Conservation (phyloP, 2,888 invertebrate species). For the Eustalomyia histrio region DNA sequence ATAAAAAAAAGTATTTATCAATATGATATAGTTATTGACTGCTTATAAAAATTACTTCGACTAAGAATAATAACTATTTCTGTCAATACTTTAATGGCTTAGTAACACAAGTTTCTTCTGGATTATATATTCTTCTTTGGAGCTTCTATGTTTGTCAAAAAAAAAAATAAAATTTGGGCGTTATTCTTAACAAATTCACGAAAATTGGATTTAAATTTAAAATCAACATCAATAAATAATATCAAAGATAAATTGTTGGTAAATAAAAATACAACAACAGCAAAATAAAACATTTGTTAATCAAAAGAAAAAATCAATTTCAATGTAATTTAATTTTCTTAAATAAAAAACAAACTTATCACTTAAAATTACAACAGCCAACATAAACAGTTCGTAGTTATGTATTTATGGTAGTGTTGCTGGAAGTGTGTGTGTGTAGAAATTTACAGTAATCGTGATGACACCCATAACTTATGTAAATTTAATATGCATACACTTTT, state of each 20-base stretch:
- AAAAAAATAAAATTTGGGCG: no score
- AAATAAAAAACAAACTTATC: constrained; percentile 41
- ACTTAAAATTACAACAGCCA: constrained; percentile 18
- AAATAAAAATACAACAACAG: constrained; percentile 1
- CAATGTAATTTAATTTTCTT: background rate
- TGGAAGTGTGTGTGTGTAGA: constrained; percentile 11
- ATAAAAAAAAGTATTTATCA: no score
- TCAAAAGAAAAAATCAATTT: constrained; percentile 3
- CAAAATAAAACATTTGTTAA: constrained; percentile 27
- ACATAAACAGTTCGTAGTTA: constrained; percentile 8
- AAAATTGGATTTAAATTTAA: constrained; percentile 8
- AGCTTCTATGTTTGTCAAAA: no score
- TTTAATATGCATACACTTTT: constrained; percentile 41
- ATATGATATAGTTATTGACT: no score
- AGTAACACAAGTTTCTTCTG: no score
- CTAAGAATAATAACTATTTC: no score
- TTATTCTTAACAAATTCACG: no score
- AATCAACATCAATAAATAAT: constrained; percentile 43
- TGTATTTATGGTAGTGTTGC: constrained; percentile 8
- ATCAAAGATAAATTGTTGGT: constrained; percentile 9
- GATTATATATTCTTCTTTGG: no score
- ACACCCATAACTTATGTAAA: constrained; percentile 59
- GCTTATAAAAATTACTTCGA: no score
- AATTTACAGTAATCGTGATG: constrained; percentile 44
- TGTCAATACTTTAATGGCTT: no score